phyloP scores from a whole-genome alignment of 2,888 invertebrate genomes.

The Cephus pygmeus region DNA sequence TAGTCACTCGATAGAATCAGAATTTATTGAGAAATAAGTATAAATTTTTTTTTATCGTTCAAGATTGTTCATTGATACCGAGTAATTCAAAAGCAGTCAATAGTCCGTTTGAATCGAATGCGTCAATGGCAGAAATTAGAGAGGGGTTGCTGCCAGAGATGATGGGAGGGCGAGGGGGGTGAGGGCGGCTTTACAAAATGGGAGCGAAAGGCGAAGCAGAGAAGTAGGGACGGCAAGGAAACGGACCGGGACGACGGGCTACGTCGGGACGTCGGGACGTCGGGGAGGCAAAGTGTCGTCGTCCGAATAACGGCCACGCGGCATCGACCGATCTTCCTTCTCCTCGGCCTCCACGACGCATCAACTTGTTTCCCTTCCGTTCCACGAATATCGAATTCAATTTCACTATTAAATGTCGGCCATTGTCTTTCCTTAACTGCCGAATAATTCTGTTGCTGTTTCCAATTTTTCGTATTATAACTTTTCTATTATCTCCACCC shows the following conservation, averaged over 20 bases:
- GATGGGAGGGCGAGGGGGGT: not conserved
- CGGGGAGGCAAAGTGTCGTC: conserved; percentile 66
- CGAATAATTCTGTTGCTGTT: not conserved
- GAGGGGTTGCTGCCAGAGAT: not conserved
- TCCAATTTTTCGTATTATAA: not conserved
- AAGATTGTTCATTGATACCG: not conserved
- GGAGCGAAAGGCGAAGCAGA: conserved; percentile 38
- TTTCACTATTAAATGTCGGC: conserved; percentile 48
- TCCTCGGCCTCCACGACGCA: conserved; percentile 53
- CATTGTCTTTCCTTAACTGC: not conserved
- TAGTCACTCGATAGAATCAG: too few species aligned
- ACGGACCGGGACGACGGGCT: conserved; percentile 30
- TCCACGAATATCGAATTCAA: conserved; percentile 63
- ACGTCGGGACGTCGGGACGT: conserved; percentile 45
- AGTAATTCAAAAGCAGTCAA: not conserved
- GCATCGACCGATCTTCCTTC: conserved; percentile 65
- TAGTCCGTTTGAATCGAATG: not conserved
- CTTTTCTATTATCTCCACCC: not conserved
- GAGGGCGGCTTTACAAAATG: conserved; percentile 41
- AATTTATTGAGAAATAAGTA: not conserved
- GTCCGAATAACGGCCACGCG: conserved; percentile 67
- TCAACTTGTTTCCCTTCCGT: conserved; percentile 65
- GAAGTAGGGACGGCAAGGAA: conserved; percentile 29
- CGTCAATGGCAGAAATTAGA: not conserved
- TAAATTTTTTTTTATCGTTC: not conserved